A percentile compares a stretch with the other conserved stretches of the same genome.
Conservation (phyloP, 53 echinoderm and acorn worm genomes). For the Antedon mediterranea region DNA sequence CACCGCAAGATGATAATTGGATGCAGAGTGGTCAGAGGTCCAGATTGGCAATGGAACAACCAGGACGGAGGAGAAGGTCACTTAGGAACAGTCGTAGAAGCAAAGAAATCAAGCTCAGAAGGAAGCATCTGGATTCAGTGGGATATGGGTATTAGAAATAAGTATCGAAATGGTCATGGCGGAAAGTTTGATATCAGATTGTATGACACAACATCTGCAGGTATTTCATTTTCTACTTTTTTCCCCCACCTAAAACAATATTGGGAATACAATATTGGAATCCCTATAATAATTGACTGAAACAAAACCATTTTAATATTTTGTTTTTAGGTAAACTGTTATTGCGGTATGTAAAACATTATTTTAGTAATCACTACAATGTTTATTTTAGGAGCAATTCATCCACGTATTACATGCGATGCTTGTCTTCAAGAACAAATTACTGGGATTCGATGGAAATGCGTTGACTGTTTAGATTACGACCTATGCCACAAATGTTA, state of each 20-base stretch:
- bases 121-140: not conserved
- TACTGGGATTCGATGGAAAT: conserved; percentile 25
- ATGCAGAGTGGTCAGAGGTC: not conserved
- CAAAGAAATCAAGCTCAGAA: not conserved
- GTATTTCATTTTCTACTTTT: not conserved
- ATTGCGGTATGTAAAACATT: too few relatives aligned
- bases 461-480: conserved; percentile 10
- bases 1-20: not conserved
- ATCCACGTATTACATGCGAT: not conserved
- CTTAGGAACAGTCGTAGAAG: not conserved
- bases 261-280: too few relatives aligned
- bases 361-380: too few relatives aligned
- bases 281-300: too few relatives aligned
- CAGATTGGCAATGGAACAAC: not conserved
- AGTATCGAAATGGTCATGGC: not conserved
- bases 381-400: not conserved
- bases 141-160: not conserved
- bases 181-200: not conserved
- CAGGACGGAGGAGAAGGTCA: not conserved
- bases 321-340: too few relatives aligned
- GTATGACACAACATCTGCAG: not conserved
- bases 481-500: conserved; percentile 36
- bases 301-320: too few relatives aligned
- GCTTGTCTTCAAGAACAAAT: conserved; percentile 10
- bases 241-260: too few relatives aligned